Conservation (phyloP, 2,113 vertebrate genomes). For the Pseudorhombus dupliciocellatus region DNA sequence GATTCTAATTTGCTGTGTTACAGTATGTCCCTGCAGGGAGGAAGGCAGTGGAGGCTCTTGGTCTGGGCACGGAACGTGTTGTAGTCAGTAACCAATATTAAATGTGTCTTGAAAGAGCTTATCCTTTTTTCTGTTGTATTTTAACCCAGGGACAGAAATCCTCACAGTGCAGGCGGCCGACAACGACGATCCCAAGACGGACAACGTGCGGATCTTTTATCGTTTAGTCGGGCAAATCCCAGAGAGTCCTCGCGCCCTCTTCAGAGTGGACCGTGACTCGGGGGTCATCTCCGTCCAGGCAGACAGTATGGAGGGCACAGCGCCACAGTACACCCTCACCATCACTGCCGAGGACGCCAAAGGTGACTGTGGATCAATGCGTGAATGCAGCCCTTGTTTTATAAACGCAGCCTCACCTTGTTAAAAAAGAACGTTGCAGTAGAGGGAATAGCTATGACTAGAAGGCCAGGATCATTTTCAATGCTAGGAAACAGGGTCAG, state of each 20-base stretch:
- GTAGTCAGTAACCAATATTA: neutral
- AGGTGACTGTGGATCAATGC: constrained; percentile 60
- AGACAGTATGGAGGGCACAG: constrained; percentile 70
- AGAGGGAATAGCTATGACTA: no score
- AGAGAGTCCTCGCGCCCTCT: constrained; percentile 80
- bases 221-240: constrained; percentile 78
- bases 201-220: constrained; percentile 79
- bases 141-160: constrained; percentile 78
- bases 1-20: neutral
- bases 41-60: neutral
- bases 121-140: constrained; percentile 1
- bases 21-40: neutral
- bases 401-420: neutral
- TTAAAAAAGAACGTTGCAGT: no score
- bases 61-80: neutral
- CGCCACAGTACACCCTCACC: constrained; percentile 73
- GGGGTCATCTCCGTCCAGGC: constrained; percentile 79
- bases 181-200: constrained; percentile 82
- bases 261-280: constrained; percentile 75
- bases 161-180: constrained; percentile 81
- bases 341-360: constrained; percentile 82
- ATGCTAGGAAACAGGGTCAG: no score
- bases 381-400: no score
- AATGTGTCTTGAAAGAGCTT: neutral
- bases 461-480: no score